These are phyloP conservation scores for Neopipo cinnamomea DNA, from an alignment of 2,113 vertebrate species.

Conservation along the genomic window DNA sequence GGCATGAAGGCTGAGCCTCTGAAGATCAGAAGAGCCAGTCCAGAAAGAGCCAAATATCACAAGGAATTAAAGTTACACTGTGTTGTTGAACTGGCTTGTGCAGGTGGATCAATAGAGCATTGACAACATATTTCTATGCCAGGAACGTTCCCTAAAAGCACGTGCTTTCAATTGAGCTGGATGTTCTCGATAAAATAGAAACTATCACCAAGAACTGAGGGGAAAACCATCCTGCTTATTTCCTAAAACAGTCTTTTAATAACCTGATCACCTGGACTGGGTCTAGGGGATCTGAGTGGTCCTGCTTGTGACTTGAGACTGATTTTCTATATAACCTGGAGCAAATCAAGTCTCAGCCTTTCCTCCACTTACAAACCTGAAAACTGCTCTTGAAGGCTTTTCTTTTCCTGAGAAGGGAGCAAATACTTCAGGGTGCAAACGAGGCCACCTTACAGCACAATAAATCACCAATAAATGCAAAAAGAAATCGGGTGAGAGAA, in stretches of 20 bases:
- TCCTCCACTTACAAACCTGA: not conserved
- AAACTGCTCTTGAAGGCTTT: not conserved
- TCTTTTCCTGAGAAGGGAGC: not conserved
- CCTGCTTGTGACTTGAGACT: not conserved
- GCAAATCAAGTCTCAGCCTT: not conserved
- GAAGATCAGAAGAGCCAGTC: not conserved
- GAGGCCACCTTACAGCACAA: not conserved
- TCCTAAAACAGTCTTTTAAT: not conserved
- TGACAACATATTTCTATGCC: not conserved
- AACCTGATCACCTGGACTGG: not conserved
- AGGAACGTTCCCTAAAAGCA: not conserved
- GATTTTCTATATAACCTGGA: not conserved
- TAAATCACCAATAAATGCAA: conserved; percentile 27
- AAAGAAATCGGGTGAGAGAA: not conserved
- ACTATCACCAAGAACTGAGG: not conserved
- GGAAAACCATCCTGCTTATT: not conserved
- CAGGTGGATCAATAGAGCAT: not conserved
- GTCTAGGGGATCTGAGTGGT: not conserved
- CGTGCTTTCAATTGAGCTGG: not conserved
- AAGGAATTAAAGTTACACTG: not conserved
- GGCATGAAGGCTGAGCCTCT: not conserved
- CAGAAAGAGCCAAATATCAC: conserved; percentile 2
- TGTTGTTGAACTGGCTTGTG: not conserved
- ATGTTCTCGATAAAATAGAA: not conserved
- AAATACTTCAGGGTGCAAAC: not conserved